Base-by-base conservation (phyloP, 2,888 invertebrate species). In the Andrena minutula region DNA sequence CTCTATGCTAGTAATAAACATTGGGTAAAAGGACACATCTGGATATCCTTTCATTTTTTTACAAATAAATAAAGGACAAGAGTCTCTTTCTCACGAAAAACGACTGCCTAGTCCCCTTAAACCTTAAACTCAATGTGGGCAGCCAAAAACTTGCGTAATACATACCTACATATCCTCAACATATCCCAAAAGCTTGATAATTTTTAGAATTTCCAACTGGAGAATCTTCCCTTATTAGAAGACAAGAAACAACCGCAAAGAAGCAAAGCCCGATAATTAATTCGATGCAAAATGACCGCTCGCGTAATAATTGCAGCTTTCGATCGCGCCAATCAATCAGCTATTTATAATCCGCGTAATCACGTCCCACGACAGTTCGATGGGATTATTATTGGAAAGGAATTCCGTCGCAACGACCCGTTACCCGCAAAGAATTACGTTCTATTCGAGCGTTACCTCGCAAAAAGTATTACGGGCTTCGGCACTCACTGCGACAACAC, bases 381-480 rank as follows among this genome's bases (percentile, higher is more conserved):
- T 72, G 81, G 86, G 88, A 87, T 88, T 86, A 91, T 88, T 89
- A 90, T 90, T 85, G 87, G 84, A 89, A 88, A 89, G 84, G 88
- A 86, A 87, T 90, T 88, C 84, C 79, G 82, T 83, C 78, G 71
- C 84, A 87, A 86, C 70, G 87, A 88, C 85, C 85, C 83, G 84
- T 78, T 76, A 75, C 41, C 61, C 35, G 28, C 2, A 61, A 61
- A 71, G 35, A 60, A 47, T 72, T 26, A 26, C 68, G 2, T 61
- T 64, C 12, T 26, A 51, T 65, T 41, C n/a, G 69, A 51, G 30
- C 51, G 28, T 58, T 65, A 65, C 69, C 66, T 30, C 47, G 53
- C 47, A 32, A 61, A 30, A 53, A 28, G 20, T 30, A 20, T 23
- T 20, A 23, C 28, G 23, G 23, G 20, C 35, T 60, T 26, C 35